phyloP scores from a whole-genome alignment of 2,797 vertebrate genomes.

The Urocyon cinereoargenteus region DNA sequence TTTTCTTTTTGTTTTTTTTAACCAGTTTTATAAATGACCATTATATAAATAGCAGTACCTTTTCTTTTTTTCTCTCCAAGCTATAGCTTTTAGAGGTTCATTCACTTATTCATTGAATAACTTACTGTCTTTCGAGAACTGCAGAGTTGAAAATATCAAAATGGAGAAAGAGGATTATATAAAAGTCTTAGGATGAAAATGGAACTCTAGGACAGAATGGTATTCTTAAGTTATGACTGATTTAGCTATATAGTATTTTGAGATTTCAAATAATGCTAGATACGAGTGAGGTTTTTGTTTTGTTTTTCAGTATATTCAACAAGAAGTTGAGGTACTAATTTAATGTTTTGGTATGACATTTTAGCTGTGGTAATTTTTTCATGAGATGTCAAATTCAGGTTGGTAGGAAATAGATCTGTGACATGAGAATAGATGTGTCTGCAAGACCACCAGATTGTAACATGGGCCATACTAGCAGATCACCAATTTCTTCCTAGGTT shows the following conservation, averaged over 20 bases:
- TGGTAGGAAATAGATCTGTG: slow-evolving; percentile 42
- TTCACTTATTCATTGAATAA: slow-evolving; percentile 32
- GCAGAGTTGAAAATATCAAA: background rate
- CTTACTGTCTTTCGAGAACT: background rate
- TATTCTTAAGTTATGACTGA: slow-evolving; percentile 1
- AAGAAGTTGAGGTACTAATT: slow-evolving; percentile 8
- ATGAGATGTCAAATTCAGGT: slow-evolving; percentile 21
- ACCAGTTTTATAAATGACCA: background rate
- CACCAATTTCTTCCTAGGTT: background rate
- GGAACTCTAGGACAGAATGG: background rate
- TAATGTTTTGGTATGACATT: background rate
- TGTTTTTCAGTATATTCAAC: background rate
- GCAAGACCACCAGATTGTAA: background rate
- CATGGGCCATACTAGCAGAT: background rate
- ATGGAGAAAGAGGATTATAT: background rate
- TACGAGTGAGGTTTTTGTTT: background rate
- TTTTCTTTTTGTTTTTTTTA: too few relatives aligned
- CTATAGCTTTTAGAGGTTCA: background rate
- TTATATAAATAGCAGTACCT: background rate
- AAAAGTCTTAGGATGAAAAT: background rate
- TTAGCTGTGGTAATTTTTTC: slow-evolving; percentile 42
- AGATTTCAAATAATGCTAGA: slow-evolving; percentile 56
- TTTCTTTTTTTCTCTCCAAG: background rate
- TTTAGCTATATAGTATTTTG: slow-evolving; percentile 25
- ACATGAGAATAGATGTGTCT: background rate